Base-by-base conservation (phyloP, 2,797 vertebrate species). In the Mormyrus proboscirostris region DNA sequence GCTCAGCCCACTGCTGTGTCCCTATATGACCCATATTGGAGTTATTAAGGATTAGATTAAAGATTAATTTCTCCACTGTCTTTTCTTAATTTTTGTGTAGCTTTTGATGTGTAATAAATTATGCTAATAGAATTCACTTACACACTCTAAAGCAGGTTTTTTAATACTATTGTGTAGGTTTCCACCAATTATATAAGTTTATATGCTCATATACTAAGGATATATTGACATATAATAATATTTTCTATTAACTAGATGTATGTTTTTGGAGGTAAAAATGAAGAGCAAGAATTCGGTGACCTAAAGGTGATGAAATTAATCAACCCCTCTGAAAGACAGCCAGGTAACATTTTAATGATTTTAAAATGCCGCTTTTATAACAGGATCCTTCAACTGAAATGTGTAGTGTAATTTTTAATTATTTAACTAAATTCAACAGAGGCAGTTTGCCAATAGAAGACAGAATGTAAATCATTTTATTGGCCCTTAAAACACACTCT, bases 311-410 rank as follows among this genome's bases (percentile, higher is more conserved):
- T 96, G 94, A 97, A 93, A 90, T 90, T 96, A 90, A 96, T 93
- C 22, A 95, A 96, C 59, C 94, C 94, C 33, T 97, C 95, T 16
- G 94, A 96, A 90, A 94, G 94, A 90, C 94, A 97, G 59, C 96
- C 95, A 92, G 95, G 94, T 96, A 94, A 89, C 16, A 65, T 73
- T 55, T 65, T 49, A 51, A 89, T 38, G n/a, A 12, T 9, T 85
- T 29, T 59, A 57, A 85, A 55, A 47, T 79, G 4, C 49, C 1
- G 0, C 4, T 33, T 49, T 16, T 85, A 44, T 25, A 49, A 0
- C 8, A 50, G 47, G 41, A 22, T 25, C 29, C 25, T 19, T 44
- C 29, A 19, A 62, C 38, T 47, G 14, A 38, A 65, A 59, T 65
- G 38, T 41, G n/a, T 3, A 22, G 38, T 62, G 12, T 53, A 9